Base-by-base conservation (phyloP, 2,888 invertebrate genomes). In the Biston stratarius region DNA sequence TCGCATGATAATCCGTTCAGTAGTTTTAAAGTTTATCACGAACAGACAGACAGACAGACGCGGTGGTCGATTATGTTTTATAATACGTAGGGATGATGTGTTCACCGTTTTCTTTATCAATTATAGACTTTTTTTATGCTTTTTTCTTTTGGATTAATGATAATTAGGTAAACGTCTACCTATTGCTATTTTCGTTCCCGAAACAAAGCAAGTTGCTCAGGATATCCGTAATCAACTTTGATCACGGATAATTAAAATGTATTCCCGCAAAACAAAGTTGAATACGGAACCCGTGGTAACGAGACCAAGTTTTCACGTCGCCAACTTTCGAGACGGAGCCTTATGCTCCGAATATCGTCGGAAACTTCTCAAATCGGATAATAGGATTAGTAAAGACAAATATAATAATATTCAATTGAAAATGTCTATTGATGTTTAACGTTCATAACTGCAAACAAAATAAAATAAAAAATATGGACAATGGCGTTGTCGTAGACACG, bases 211-310 rank as follows among this genome's bases (percentile, higher is more conserved):
- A 8, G 44, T 55, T 47, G 45, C 24, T 38, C 56, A 49, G 47
- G 47, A 62, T 58, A 51, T 67, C 51, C 42, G 38, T 64, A 58
- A 64, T 68, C 52, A 68, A 61, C 64, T 64, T 64, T 56, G 64
- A 64, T 64, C 55, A 51, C 12, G 51, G 47, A 47, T 68, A 68
- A 68, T 64, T 68, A 68, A 61, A 64, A 64, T 57, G 57, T 64
- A 61, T 68, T 61, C 42, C 63, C 40, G 45, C 53, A 59, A 61
- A 68, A 68, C 64, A 68, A 64, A 68, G 48, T 61, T 68, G 33
- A 11, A 8, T 36, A 42, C 36, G 34, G 45, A 51, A 38, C 33
- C 36, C 45, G 58, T 11, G 57, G 49, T 62, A 38, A 60, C 56
- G 45, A 14, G 45, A 45, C 49, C 24, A 51, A 67, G 62, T 62